Base-by-base conservation (phyloP, 2,113 vertebrate species). In the Crotalus helleri region DNA sequence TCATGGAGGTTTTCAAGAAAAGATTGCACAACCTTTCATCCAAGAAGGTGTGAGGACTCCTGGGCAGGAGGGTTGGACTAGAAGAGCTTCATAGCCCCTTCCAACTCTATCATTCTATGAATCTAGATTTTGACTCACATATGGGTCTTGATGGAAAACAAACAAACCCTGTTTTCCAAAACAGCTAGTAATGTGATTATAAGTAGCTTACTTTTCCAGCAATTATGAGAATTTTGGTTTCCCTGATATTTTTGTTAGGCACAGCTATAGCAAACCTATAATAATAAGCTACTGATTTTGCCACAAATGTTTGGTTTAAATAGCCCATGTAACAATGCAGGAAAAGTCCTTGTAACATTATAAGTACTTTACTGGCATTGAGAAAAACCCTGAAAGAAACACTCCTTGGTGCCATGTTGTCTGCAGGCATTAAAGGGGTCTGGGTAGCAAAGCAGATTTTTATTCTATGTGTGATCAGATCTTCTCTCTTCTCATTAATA, bases 321-420 rank as follows among this genome's bases (percentile, higher is more conserved):
- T 29, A 85, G 64, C 51, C 74, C 74, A 39, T 39, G 94, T 95
- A 95, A 96, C 51, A 87, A 24, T 7, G 39, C 92, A 96, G 95
- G 92, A 97, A 95, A 33, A 91, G 87, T 44, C 46, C 69, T 86
- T 92, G 81, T n/a, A 55, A 96, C 93, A 93, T 91, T 93, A 51
- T 51, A 91, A 94, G 92, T 53, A 74, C 29, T 94, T 93, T 93
- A 94, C 94, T 94, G 93, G 87, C 95, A 94, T 61, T 90, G 81
- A 91, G 94, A 94, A 93, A 0, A 0, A 94, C 93, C 44, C 74
- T 92, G 93, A 90, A 55, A 94, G 49, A 93, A 88, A 94, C 88
- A 19, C 90, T 90, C n/a, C 85, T 86, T 86, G 94, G 96, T 96
- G 95, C 96, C 95, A 0, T 26, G 55, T 23, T 92, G 96, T 96